Conservation (phyloP, 2,797 vertebrate genomes). For the Sebastes kiyomatsui region DNA sequence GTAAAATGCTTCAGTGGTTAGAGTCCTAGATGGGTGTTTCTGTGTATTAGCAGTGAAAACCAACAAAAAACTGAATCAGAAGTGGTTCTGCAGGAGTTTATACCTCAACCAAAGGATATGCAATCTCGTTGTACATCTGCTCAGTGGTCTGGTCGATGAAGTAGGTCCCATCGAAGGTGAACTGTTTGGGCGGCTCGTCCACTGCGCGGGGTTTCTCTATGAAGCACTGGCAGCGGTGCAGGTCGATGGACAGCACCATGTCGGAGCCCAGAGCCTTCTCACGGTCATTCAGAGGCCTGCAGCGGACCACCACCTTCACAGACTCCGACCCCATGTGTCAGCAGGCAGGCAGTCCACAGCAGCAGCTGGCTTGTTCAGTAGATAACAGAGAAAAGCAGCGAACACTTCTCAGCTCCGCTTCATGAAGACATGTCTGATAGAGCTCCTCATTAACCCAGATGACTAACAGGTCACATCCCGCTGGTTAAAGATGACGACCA, state of each 20-base stretch:
- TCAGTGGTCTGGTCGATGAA: conserved; percentile 85
- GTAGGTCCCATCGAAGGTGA: conserved; percentile 92
- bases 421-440: neutral
- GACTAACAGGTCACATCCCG: neutral
- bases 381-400: neutral
- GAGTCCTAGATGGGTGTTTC: too few species aligned
- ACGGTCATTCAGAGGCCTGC: conserved; percentile 85
- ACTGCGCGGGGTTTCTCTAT: conserved; percentile 80
- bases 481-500: too few species aligned
- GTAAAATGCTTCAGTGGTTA: rapidly evolving
- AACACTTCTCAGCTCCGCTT: neutral
- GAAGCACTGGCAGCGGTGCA: conserved; percentile 84
- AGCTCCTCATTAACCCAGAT: neutral
- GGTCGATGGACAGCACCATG: conserved; percentile 81
- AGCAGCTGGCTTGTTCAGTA: neutral
- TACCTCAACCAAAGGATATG: conserved; percentile 88
- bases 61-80: neutral
- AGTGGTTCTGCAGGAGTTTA: conserved; percentile 47
- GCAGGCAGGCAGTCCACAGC: neutral
- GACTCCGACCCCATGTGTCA: conserved; percentile 85
- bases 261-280: conserved; percentile 83
- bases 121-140: conserved; percentile 91
- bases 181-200: conserved; percentile 87
- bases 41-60: neutral
- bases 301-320: conserved; percentile 89